Base-by-base conservation (phyloP, 2,888 invertebrate species). In the Cartodere bifasciata region DNA sequence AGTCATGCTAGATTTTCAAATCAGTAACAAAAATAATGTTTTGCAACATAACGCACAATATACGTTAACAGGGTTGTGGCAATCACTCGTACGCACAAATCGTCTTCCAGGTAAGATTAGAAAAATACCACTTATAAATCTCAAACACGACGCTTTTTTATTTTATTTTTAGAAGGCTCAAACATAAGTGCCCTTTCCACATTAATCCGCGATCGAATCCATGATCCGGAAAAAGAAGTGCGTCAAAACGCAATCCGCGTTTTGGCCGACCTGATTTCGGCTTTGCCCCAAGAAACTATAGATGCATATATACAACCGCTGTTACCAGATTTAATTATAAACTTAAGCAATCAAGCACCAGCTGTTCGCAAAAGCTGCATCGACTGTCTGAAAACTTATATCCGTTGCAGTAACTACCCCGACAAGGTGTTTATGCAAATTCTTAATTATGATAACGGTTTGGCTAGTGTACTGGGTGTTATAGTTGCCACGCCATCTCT, bases 151-250 rank as follows among this genome's bases (percentile, higher is more conserved):
- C n/a, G n/a, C n/a, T n/a, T n/a, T n/a, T n/a, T n/a, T n/a, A n/a
- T n/a, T n/a, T 31, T 21, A 28, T 41, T 49, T 39, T 21, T 41
- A 53, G 51, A 50, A 29, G 48, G 46, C 13, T 36, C 48, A 11
- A 46, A 49, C 29, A 38, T 40, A 12, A 28, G 27, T 24, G 26
- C 36, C 12, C 29, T 47, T 6, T 40, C 43, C 29, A 26, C 36
- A 13, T 32, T 33, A 9, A 36, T 47, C 27, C 65, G 74, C 24
- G 76, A 79, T 42, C 70, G 84, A 28, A 64, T 85, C 25, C 67
- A 72, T 21, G 81, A 82, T 53, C 80, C 83, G 2, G 85, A 86
- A 55, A 80, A 82, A 75, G 83, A 84, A 58, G 84, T 86, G 17
- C 70, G 85, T 6, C 77, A 84, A 41, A 83, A 86, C 55, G 84